Evolutionary conservation across 30 jellyfish, hydroid and myxozoan species (phyloP).

Genomic region (Hydractinia symbiolongicarpus): DNA sequence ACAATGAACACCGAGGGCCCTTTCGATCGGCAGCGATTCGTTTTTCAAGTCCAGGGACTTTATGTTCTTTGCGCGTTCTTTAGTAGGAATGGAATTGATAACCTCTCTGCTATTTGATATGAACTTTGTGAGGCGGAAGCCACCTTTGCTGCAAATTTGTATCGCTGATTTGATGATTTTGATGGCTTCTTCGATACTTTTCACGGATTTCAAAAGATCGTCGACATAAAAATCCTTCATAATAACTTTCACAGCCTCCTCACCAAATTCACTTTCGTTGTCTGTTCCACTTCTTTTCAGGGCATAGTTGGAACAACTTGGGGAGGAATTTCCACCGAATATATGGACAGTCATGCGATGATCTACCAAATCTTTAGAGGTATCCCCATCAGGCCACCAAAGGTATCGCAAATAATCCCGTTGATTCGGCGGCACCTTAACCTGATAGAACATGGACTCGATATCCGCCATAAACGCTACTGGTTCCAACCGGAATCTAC

Average conservation of each 20-base stretch:
- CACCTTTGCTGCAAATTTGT: neutral
- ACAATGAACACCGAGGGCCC: no score
- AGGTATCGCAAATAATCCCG: constrained; percentile 22
- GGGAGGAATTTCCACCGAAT: no score
- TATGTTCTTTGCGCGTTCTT: constrained; percentile 27
- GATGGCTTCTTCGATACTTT: no score
- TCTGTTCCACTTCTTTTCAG: neutral
- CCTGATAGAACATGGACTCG: constrained; percentile 36
- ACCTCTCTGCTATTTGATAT: constrained; percentile 30
- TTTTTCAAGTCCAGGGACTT: no score
- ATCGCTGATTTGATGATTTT: no score
- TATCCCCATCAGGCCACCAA: constrained; percentile 39
- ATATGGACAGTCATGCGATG: no score
- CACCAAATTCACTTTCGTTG: neutral
- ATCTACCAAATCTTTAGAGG: no score
- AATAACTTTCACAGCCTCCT: no score
- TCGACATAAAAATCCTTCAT: no score
- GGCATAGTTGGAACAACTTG: no score
- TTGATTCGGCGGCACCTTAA: constrained; percentile 18
- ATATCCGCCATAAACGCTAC: constrained; percentile 31
- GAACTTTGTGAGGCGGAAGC: constrained; percentile 11
- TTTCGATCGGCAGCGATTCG: no score
- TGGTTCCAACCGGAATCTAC: constrained; percentile 30
- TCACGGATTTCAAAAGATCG: no score
- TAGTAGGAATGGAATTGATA: constrained; percentile 20